Conservation (phyloP, 2,888 invertebrate genomes). For the Drosophila emarginata region DNA sequence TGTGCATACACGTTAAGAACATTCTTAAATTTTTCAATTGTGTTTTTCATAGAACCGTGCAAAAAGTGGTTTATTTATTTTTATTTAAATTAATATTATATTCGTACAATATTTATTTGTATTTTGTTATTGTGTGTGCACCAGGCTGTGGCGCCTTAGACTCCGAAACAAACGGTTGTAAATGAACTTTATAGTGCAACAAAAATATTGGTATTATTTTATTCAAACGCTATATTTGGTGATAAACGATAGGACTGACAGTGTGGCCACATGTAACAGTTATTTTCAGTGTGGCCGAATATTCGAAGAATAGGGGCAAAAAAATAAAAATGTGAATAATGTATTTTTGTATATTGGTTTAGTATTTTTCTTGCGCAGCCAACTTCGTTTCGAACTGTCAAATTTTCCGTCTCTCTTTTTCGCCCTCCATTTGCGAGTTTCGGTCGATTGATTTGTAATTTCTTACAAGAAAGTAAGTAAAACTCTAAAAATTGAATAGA, state of each 20-base stretch:
- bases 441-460: slow-evolving; percentile 75
- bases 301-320: background rate
- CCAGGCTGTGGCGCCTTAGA: background rate
- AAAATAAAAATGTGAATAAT: background rate
- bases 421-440: slow-evolving; percentile 75
- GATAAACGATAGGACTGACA: too few species aligned
- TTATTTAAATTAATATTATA: background rate
- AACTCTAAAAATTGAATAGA: background rate
- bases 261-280: too few species aligned
- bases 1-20: background rate
- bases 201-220: background rate
- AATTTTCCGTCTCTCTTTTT: slow-evolving; percentile 67
- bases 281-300: too few species aligned
- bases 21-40: background rate
- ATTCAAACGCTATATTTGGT: background rate
- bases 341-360: background rate
- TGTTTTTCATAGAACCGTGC: background rate
- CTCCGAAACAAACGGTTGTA: background rate
- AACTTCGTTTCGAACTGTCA: slow-evolving; percentile 61
- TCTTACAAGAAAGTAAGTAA: slow-evolving; percentile 75
- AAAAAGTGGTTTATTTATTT: background rate
- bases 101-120: background rate
- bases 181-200: background rate
- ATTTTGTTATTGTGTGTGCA: background rate
- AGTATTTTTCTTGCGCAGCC: slow-evolving; percentile 50